Conservation (phyloP, 2,797 vertebrate genomes). For the Gymnoscopelus microlampas region DNA sequence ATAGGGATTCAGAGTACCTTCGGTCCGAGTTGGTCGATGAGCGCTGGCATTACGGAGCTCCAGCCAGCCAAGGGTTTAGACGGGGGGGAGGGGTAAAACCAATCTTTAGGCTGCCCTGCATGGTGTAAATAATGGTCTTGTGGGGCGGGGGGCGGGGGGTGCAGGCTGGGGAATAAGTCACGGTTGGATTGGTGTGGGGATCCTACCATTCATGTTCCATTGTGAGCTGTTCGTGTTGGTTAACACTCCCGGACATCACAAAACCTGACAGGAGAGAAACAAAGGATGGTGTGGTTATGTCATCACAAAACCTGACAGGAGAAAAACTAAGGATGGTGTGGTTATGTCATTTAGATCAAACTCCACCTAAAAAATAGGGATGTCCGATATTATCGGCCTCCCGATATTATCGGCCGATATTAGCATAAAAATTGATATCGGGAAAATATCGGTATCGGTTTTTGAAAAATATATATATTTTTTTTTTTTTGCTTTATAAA, state of each 20-base stretch:
- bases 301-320: constrained; percentile 42
- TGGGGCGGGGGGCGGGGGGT: constrained; percentile 3
- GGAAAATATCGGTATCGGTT: no score
- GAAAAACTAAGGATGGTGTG: neutral
- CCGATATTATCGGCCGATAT: no score
- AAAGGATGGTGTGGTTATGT: neutral
- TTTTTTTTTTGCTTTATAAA: no score
- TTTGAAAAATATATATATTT: no score
- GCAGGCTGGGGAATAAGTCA: constrained; percentile 23
- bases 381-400: no score
- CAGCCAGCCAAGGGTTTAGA: constrained; percentile 36
- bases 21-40: constrained; percentile 24
- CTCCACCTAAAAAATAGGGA: no score
- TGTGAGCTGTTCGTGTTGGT: constrained; percentile 23
- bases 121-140: constrained; percentile 4
- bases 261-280: constrained; percentile 40
- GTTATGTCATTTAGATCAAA: constrained; percentile 6
- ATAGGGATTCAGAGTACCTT: no score
- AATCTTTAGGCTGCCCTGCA: constrained; percentile 24
- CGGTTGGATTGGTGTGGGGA: constrained; percentile 50
- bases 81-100: constrained; percentile 26
- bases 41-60: constrained; percentile 44
- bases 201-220: constrained; percentile 48
- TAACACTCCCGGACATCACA: constrained; percentile 27
- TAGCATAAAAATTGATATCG: no score